Evolutionary conservation across 2,113 vertebrate species (phyloP).

Genomic region (Trinectes maculatus): DNA sequence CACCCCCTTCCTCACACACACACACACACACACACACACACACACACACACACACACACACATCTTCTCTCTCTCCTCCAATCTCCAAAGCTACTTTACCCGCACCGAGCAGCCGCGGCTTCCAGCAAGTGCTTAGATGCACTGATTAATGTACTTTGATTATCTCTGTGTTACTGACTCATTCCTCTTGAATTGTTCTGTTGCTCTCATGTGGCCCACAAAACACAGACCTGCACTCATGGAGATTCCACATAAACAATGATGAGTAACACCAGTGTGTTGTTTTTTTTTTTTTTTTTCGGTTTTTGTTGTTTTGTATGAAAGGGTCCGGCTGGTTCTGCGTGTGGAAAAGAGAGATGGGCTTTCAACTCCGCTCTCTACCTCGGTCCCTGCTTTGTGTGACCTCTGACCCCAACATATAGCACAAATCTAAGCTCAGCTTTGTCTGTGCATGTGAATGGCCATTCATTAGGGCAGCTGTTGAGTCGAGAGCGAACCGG

Average conservation of each 20-base stretch:
- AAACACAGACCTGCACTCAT: slow-evolving; percentile 27
- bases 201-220: slow-evolving; percentile 52
- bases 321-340: slow-evolving; percentile 27
- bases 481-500: slow-evolving; percentile 54
- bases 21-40: not conserved
- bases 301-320: slow-evolving; percentile 22
- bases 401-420: slow-evolving; percentile 69
- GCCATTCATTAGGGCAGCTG: slow-evolving; percentile 72
- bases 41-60: not conserved
- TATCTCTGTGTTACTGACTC: slow-evolving; percentile 64
- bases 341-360: slow-evolving; percentile 34
- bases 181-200: slow-evolving; percentile 57
- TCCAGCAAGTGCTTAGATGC: slow-evolving; percentile 43
- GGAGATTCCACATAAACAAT: slow-evolving; percentile 48
- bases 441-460: slow-evolving; percentile 73
- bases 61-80: slow-evolving; percentile 12
- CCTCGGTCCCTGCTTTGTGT: slow-evolving; percentile 71
- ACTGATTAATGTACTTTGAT: slow-evolving; percentile 73
- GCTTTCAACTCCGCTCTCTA: slow-evolving; percentile 73
- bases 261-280: slow-evolving; percentile 51
- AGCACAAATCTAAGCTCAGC: slow-evolving; percentile 54
- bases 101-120: slow-evolving; percentile 31
- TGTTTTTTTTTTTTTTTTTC: slow-evolving; percentile 25
- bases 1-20: not conserved
- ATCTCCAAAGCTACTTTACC: slow-evolving; percentile 46